phyloP scores from a whole-genome alignment of 2,797 vertebrate genomes.

The Argentina silus region DNA sequence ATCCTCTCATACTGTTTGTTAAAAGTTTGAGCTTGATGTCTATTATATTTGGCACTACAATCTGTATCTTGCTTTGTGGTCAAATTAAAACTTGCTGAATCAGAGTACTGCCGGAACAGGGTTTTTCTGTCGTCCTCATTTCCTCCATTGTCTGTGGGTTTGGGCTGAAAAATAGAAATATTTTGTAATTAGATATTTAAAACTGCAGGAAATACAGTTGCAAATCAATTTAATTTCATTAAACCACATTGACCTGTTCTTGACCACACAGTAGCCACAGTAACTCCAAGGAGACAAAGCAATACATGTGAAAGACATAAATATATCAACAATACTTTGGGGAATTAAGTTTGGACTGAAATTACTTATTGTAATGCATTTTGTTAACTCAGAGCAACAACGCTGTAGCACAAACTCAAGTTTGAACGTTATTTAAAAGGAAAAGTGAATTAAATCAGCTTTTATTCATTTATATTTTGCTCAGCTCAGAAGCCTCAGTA shows the following conservation, averaged over 20 bases:
- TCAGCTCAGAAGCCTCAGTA: too few species aligned
- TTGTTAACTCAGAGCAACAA: too few species aligned
- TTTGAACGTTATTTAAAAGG: too few species aligned
- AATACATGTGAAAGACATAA: neutral
- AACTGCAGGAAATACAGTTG: too few species aligned
- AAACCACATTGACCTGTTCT: too few species aligned
- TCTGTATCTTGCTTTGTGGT: neutral
- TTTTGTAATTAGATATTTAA: neutral
- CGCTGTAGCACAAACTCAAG: too few species aligned
- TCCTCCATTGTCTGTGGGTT: neutral
- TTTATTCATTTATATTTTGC: too few species aligned
- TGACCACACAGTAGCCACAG: too few species aligned
- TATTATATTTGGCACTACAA: neutral
- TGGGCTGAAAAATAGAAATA: slow-evolving; percentile 24
- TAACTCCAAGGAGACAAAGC: neutral
- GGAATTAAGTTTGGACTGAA: too few species aligned
- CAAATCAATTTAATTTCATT: too few species aligned
- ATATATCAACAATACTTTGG: neutral
- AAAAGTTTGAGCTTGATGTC: neutral
- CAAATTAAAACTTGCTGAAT: slow-evolving; percentile 57
- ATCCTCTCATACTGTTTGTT: neutral
- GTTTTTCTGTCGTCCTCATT: slow-evolving; percentile 17
- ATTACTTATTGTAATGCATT: too few species aligned
- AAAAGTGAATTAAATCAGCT: too few species aligned
- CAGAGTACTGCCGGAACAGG: slow-evolving; percentile 59